Percentiles rank a stretch among this genome's conserved stretches.
These are phyloP conservation scores for Leucopsar rothschildi DNA, from an alignment of 2,113 vertebrate species.

Conservation along the genomic window DNA sequence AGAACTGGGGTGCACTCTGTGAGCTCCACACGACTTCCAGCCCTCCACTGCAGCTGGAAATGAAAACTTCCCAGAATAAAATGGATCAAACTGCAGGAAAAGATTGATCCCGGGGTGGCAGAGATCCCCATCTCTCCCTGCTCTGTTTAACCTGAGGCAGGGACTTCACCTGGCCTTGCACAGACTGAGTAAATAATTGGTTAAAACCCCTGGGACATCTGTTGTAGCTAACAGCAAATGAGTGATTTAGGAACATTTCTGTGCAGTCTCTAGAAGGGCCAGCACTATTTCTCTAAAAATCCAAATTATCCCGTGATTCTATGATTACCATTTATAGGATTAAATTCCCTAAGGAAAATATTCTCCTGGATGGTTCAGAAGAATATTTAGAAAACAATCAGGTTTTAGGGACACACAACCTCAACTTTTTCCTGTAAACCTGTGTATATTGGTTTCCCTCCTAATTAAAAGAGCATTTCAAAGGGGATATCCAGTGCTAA, in stretches of 20 bases:
- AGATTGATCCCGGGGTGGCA: not conserved
- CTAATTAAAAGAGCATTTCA: not conserved
- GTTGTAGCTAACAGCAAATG: not conserved
- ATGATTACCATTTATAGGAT: too few species aligned
- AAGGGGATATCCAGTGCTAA: not conserved
- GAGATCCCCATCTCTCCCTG: not conserved
- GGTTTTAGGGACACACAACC: not conserved
- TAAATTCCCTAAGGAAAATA: not conserved
- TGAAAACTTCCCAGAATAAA: not conserved
- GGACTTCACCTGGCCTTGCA: not conserved
- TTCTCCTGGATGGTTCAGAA: not conserved
- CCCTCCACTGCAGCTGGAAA: not conserved
- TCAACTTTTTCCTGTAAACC: not conserved
- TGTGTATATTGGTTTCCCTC: not conserved
- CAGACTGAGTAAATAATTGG: not conserved
- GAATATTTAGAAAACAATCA: not conserved
- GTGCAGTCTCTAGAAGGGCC: not conserved
- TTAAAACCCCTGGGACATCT: not conserved
- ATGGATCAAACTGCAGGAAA: not conserved
- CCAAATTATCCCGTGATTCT: not conserved
- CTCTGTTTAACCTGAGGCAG: not conserved
- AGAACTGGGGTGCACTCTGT: rapidly evolving
- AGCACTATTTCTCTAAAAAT: not conserved
- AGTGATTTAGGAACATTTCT: not conserved
- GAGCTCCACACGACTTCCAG: rapidly evolving